These are phyloP conservation scores for Unio pictorum DNA, from an alignment of 2,888 invertebrate species.

Conservation along the genomic window DNA sequence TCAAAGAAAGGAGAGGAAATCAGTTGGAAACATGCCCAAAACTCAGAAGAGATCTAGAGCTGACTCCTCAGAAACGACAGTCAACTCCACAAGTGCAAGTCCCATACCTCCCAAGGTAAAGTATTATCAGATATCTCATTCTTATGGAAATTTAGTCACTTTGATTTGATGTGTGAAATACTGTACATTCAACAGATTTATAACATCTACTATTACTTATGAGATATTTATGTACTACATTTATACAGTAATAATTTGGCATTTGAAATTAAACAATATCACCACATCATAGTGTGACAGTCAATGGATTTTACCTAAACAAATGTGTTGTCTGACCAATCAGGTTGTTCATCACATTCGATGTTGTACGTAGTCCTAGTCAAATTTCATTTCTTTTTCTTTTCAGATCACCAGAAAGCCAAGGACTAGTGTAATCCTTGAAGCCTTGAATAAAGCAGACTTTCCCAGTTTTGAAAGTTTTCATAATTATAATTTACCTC, in stretches of 20 bases:
- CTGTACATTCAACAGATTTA: too few relatives aligned
- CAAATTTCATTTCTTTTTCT: conserved; percentile 6
- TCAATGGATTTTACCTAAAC: not conserved
- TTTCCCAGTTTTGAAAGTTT: conserved; percentile 59
- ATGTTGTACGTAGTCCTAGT: not conserved
- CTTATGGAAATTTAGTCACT: too few relatives aligned
- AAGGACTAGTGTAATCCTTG: conserved; percentile 48
- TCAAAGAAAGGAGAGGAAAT: conserved; percentile 62
- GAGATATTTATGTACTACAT: too few relatives aligned
- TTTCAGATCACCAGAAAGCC: conserved; percentile 53
- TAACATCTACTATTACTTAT: too few relatives aligned
- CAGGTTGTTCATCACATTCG: not conserved
- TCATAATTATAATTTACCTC: conserved; percentile 59
- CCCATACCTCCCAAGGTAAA: conserved; percentile 54
- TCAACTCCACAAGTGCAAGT: conserved; percentile 50
- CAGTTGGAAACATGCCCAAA: conserved; percentile 34
- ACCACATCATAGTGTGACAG: too few relatives aligned
- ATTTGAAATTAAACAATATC: too few relatives aligned
- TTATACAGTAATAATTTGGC: too few relatives aligned
- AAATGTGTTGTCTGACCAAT: not conserved
- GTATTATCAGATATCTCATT: too few relatives aligned
- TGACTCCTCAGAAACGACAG: conserved; percentile 51
- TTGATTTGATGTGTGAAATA: too few relatives aligned
- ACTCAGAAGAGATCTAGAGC: conserved; percentile 45
- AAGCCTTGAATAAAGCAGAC: conserved; percentile 61